Evolutionary conservation across 1,140 invertebrate species (phyloP).

Genomic region (Caenorhabditis elegans): DNA sequence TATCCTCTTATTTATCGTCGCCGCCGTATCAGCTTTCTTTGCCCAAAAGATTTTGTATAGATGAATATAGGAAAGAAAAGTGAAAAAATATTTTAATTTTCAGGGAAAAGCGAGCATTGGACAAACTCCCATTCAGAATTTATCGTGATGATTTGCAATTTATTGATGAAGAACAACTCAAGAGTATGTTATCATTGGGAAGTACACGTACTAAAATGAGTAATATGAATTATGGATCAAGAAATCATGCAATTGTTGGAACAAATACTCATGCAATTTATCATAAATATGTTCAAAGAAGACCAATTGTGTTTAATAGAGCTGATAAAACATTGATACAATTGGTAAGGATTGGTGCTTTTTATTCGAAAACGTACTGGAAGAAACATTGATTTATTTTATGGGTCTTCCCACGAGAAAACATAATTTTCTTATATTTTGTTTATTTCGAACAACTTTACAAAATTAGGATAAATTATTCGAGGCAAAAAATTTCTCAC

Average conservation of each 20-base stretch:
- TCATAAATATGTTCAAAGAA: slow-evolving; percentile 58
- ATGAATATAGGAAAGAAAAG: background rate
- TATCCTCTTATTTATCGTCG: slow-evolving; percentile 53
- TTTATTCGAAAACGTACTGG: too few species aligned
- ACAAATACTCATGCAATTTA: slow-evolving; percentile 64
- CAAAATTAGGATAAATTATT: too few species aligned
- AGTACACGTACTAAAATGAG: slow-evolving; percentile 61
- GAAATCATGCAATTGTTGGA: slow-evolving; percentile 64
- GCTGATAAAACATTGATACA: slow-evolving; percentile 56
- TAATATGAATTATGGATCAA: slow-evolving; percentile 57
- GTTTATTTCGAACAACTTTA: too few species aligned
- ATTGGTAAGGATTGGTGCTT: slow-evolving; percentile 27
- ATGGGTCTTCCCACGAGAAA: too few species aligned
- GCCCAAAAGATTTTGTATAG: slow-evolving; percentile 57
- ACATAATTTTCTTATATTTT: too few species aligned
- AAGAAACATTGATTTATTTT: too few species aligned
- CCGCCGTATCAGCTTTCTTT: slow-evolving; percentile 52
- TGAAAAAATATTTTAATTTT: slow-evolving; percentile 34
- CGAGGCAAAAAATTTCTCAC: too few species aligned
- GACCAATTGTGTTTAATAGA: slow-evolving; percentile 58
- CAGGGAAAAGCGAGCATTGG: slow-evolving; percentile 59
- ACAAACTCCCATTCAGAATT: slow-evolving; percentile 65
- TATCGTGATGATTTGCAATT: slow-evolving; percentile 62
- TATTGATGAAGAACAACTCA: slow-evolving; percentile 63
- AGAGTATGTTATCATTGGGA: slow-evolving; percentile 61